Conservation (phyloP, 2,113 vertebrate species). For the Nymphicus hollandicus region DNA sequence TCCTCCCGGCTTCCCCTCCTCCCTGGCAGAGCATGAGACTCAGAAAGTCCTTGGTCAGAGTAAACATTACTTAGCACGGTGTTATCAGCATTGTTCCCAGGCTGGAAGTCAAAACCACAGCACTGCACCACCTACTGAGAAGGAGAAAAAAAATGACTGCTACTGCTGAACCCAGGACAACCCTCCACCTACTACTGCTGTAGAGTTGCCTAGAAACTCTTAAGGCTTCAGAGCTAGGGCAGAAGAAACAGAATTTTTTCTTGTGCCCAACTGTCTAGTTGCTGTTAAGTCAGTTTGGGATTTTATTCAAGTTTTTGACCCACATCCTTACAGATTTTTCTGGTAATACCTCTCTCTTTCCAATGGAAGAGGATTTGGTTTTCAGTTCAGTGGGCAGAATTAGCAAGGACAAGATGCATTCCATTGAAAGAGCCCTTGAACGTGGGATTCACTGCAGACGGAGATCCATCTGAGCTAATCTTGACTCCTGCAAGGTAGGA, state of each 20-base stretch:
- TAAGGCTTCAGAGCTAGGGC: neutral
- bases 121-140: too few species aligned
- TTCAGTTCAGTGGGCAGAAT: neutral
- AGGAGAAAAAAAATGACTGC: too few species aligned
- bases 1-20: too few species aligned
- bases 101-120: too few species aligned
- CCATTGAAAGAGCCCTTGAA: neutral
- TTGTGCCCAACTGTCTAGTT: neutral
- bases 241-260: neutral
- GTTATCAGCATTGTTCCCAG: too few species aligned
- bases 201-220: neutral
- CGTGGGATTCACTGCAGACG: neutral
- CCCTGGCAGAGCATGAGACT: too few species aligned
- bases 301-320: neutral
- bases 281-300: neutral
- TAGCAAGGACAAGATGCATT: neutral
- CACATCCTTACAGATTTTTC: neutral
- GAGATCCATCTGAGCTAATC: neutral
- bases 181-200: neutral
- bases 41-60: too few species aligned
- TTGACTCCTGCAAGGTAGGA: neutral
- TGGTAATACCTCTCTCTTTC: neutral
- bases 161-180: neutral
- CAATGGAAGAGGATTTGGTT: neutral
- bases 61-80: too few species aligned